These are phyloP conservation scores for Pristionchus pacificus DNA, from an alignment of 1,140 invertebrate species.

Conservation along the genomic window DNA sequence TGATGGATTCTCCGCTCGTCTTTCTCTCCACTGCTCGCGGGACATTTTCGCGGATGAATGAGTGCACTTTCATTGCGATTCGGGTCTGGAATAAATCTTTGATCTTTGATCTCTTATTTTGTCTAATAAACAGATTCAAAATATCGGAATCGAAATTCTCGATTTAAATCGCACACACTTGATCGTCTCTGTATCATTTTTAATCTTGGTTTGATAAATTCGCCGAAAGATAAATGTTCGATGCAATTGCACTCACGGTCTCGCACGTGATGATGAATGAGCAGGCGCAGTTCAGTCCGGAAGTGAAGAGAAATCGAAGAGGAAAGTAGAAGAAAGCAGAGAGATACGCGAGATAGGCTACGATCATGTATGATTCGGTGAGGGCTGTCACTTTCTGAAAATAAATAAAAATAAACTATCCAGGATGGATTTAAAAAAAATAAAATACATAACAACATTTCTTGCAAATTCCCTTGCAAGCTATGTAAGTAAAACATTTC, in stretches of 20 bases:
- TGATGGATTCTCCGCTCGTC: slow-evolving; percentile 12
- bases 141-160: no score
- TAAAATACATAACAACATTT: background rate
- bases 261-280: slow-evolving; percentile 58
- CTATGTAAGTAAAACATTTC: no score
- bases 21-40: slow-evolving; percentile 36
- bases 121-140: no score
- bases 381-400: slow-evolving; percentile 17
- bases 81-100: slow-evolving; percentile 41
- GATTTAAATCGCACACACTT: slow-evolving; percentile 8
- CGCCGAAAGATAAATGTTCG: no score
- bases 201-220: background rate
- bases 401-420: background rate
- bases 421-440: background rate
- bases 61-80: slow-evolving; percentile 55
- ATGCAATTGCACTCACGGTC: slow-evolving; percentile 55
- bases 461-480: background rate
- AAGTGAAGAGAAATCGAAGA: slow-evolving; percentile 45
- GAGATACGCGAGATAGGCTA: slow-evolving; percentile 37
- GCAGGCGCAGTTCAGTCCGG: slow-evolving; percentile 48
- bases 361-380: slow-evolving; percentile 36
- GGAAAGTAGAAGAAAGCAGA: slow-evolving; percentile 48
- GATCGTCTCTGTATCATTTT: background rate
- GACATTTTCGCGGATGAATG: slow-evolving; percentile 52
- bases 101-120: no score